Evolutionary conservation across 2,888 invertebrate genomes (phyloP).

Genomic region (Platycheirus rosarum): DNA sequence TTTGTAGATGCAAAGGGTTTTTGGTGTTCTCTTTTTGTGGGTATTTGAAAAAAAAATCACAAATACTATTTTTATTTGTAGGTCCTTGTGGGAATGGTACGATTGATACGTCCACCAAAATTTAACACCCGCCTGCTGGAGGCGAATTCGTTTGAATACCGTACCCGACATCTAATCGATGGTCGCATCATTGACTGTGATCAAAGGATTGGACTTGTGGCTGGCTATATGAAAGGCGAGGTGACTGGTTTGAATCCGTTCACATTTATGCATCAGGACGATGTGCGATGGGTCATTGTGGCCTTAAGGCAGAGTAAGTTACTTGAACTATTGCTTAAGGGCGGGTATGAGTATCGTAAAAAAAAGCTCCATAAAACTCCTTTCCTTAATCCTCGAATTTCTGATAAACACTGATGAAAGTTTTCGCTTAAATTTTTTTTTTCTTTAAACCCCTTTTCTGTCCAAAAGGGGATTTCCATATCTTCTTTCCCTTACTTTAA

Average conservation of each 20-base stretch:
- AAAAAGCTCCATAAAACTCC: no score
- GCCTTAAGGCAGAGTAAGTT: conserved; percentile 91
- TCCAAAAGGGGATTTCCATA: no score
- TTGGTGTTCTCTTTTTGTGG: background rate
- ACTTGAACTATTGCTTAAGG: no score
- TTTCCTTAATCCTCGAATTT: no score
- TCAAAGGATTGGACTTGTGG: conserved; percentile 93
- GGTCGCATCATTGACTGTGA: conserved; percentile 95
- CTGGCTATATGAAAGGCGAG: conserved; percentile 95
- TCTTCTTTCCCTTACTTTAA: no score
- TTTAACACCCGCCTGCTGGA: conserved; percentile 87
- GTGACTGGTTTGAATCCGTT: conserved; percentile 94
- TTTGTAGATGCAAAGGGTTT: background rate
- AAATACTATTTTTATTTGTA: conserved; percentile 74
- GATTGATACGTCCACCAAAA: conserved; percentile 87
- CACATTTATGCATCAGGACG: conserved; percentile 94
- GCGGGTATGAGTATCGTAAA: no score
- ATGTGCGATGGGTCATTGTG: conserved; percentile 94
- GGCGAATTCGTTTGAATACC: conserved; percentile 91
- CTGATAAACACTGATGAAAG: no score
- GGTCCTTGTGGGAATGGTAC: conserved; percentile 89
- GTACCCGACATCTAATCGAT: conserved; percentile 94
- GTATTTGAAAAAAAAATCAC: background rate
- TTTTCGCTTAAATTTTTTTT: no score
- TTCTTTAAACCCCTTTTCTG: no score